phyloP scores from a whole-genome alignment of 2,797 vertebrate species.

The Sebastes vulpes region DNA sequence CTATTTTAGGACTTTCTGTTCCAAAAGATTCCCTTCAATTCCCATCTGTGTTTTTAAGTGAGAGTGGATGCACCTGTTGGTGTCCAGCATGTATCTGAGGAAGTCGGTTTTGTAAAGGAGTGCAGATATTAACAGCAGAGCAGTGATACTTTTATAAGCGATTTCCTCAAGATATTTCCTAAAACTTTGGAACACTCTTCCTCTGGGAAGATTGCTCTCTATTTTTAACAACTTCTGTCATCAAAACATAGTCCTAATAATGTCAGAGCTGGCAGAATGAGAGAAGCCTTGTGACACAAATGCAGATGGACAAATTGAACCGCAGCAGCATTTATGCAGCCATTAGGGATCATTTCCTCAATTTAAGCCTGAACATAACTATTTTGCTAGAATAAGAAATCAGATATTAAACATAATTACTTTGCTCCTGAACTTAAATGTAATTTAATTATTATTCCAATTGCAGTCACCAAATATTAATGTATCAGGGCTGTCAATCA shows the following conservation, averaged over 20 bases:
- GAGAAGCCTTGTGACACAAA: background rate
- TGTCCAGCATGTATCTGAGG: constrained; percentile 11
- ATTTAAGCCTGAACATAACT: background rate
- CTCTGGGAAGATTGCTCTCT: constrained; percentile 6
- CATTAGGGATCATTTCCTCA: background rate
- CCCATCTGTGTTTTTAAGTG: constrained; percentile 32
- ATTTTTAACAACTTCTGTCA: constrained; percentile 31
- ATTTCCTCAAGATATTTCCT: constrained; percentile 53
- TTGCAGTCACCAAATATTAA: background rate
- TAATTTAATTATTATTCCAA: background rate
- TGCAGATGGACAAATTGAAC: background rate
- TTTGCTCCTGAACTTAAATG: background rate
- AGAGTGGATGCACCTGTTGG: constrained; percentile 68
- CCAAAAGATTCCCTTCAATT: constrained; percentile 14
- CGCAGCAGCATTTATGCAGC: background rate
- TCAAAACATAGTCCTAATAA: constrained; percentile 1
- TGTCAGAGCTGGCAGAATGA: background rate
- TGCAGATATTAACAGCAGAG: constrained; percentile 18
- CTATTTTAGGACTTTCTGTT: constrained; percentile 52
- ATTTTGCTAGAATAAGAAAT: background rate
- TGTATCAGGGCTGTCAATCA: too few relatives aligned
- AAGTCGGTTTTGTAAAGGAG: constrained; percentile 17
- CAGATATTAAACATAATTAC: background rate
- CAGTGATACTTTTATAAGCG: background rate
- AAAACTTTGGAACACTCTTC: constrained; percentile 20